Evolutionary conservation across 2,888 invertebrate species (phyloP), one percentile per base, ranked within the genome.

Genomic region (Theristus sp.): DNA sequence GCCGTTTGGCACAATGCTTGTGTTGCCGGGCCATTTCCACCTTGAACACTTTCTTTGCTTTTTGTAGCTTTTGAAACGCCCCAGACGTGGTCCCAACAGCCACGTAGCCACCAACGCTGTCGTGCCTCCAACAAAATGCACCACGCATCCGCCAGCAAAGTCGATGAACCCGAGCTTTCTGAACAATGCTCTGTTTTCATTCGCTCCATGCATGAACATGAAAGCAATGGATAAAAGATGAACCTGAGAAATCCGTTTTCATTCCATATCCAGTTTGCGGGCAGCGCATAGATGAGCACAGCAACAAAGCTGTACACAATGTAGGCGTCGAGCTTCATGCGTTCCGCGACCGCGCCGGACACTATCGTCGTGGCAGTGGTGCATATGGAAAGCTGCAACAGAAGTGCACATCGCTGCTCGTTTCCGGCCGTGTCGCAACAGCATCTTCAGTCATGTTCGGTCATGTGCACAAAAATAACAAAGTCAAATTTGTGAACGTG

Each of bases 41-140:
- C 38, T 6, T 13, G 10, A 6, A 38, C 38, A 38, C 10, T 17
- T 17, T 6, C 6, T 85, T 1, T 84, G 79, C 0, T 90, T 90
- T 71, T 91, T 91, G n/a, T n/a, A n/a, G 27, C n/a, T n/a, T 3
- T 52, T 28, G 22, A 13, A 55, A 3, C 55, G 55, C 2, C 55
- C 55, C 13, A 24, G 22, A 10, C 60, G 56, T 6, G 55, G 56
- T 3, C 60, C 60, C 6, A 60, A 24, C 60, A 57, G 10, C 3
- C n/a, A 22, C 13, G 60, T 38, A 3, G 60, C 54, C 49, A 60
- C 60, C 13, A 60, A 17, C 2, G 60, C 60, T 24, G 56, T 26
- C 3, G 29, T 29, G 22, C 60, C 60, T 75, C 89, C 89, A 63
- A 89, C 84, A 54, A 90, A 79, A 77, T 91, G 90, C 0, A 91